Evolutionary conservation across 2,888 invertebrate genomes (phyloP).

Genomic region (Himalopsyche anomala): DNA sequence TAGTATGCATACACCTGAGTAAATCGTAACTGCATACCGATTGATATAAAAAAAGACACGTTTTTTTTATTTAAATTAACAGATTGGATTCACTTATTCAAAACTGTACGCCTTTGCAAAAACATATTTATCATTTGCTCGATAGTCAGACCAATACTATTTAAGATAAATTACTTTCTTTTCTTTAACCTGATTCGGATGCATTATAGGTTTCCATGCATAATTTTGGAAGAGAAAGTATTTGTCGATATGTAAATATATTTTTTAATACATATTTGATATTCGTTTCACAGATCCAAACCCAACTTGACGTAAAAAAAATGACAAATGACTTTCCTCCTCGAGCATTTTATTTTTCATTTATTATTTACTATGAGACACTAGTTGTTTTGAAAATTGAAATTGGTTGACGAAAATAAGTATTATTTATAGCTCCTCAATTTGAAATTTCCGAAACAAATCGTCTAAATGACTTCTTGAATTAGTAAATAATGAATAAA

Average conservation of each 20-base stretch:
- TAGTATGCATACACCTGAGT: background rate
- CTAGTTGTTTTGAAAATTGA: no score
- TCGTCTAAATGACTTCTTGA: no score
- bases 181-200: background rate
- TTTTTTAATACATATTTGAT: background rate
- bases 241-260: background rate
- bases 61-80: background rate
- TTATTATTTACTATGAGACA: no score
- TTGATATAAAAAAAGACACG: background rate
- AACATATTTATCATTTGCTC: background rate
- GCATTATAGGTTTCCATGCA: background rate
- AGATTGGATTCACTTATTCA: background rate
- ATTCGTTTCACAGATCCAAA: no score
- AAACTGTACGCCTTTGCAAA: background rate
- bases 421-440: no score
- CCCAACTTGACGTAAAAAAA: no score
- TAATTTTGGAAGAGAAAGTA: slow-evolving; percentile 3
- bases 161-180: background rate
- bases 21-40: background rate
- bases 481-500: no score
- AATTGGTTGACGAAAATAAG: no score
- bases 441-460: no score
- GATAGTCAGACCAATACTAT: background rate
- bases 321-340: no score
- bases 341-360: no score